Conservation (phyloP, 2,888 invertebrate species). For the Harpagoxenus sublaevis region DNA sequence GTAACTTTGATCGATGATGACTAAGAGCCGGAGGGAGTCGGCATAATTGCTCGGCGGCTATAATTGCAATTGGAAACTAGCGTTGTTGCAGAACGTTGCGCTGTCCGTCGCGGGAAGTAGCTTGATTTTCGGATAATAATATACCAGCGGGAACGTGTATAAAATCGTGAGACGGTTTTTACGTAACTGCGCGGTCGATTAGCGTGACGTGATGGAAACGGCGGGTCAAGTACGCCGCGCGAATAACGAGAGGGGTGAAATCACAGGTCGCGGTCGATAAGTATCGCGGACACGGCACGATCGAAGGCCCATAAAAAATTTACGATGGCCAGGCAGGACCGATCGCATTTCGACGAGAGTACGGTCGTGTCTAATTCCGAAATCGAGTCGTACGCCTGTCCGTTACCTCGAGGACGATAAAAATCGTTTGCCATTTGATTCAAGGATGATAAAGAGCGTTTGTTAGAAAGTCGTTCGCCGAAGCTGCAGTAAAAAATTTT, state of each 20-base stretch:
- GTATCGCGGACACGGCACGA: conserved; percentile 22
- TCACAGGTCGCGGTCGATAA: conserved; percentile 21
- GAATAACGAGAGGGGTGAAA: conserved; percentile 33
- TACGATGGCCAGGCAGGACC: conserved; percentile 15
- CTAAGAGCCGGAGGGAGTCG: conserved; percentile 19
- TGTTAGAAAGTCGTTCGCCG: neutral
- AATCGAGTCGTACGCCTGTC: neutral
- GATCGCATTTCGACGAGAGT: conserved; percentile 6
- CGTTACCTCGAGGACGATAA: conserved; percentile 1
- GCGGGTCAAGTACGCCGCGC: conserved; percentile 35
- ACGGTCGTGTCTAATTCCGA: conserved; percentile 15
- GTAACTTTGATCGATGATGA: conserved; percentile 38
- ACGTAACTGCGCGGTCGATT: conserved; percentile 33
- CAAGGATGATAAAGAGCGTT: neutral
- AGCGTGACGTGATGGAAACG: conserved; percentile 35
- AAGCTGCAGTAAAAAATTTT: conserved; percentile 4
- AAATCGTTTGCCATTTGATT: neutral
- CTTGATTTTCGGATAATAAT: conserved; percentile 33
- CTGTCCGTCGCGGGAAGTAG: neutral
- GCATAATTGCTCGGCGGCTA: conserved; percentile 32
- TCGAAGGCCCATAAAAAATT: conserved; percentile 21
- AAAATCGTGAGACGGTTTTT: conserved; percentile 38
- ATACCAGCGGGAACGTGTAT: conserved; percentile 4
- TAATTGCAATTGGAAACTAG: conserved; percentile 37
- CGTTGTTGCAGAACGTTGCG: neutral